phyloP scores from a whole-genome alignment of 2,797 vertebrate genomes.

The Fratercula arctica region DNA sequence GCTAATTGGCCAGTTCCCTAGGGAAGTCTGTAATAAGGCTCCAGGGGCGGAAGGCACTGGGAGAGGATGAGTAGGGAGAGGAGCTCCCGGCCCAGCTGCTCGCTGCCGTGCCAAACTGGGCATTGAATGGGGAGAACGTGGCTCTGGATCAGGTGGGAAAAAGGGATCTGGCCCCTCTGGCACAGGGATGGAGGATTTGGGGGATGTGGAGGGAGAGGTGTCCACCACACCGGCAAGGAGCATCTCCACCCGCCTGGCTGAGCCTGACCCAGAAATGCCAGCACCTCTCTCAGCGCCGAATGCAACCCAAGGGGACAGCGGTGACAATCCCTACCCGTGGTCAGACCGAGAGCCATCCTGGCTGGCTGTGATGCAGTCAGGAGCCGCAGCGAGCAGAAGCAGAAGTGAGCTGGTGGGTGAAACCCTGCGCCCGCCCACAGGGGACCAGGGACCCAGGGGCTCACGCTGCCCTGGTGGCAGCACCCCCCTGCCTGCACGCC shows the following conservation, averaged over 20 bases:
- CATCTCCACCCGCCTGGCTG: fast-evolving
- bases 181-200: not conserved
- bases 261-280: not conserved
- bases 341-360: fast-evolving
- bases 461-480: not conserved
- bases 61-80: not conserved
- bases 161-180: fast-evolving
- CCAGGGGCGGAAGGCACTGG: not conserved
- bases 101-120: fast-evolving
- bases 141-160: fast-evolving
- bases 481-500: not conserved
- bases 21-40: slow-evolving; percentile 48
- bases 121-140: not conserved
- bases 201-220: not conserved
- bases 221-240: fast-evolving
- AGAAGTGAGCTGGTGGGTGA: not conserved
- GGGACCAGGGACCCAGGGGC: not conserved
- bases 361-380: fast-evolving
- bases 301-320: not conserved
- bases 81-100: not conserved
- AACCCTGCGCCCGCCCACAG: not conserved
- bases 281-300: not conserved
- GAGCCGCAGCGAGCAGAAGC: not conserved
- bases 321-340: not conserved
- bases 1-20: slow-evolving; percentile 1